These are phyloP conservation scores for human DNA, from an alignment of 2,113 vertebrate genomes.

Conservation along the genomic window GRCh38 chr14:74188501-74189000, in stretches of 20 bases:
- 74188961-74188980: constrained; percentile 18
- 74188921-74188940: constrained; percentile 77
- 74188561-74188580: constrained; percentile 84
- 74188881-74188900: constrained; percentile 83
- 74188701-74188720: constrained; percentile 97
- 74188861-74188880: constrained; percentile 92
- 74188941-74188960: constrained; percentile 51
- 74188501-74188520: constrained; percentile 84
- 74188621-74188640: constrained; percentile 93
- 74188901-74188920: constrained; percentile 86
- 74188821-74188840: constrained; percentile 94
- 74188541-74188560: constrained; percentile 56
- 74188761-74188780: constrained; percentile 99
- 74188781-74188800: constrained; percentile 97
- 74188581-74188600: constrained; percentile 91
- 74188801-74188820: constrained; percentile 91
- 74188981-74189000: constrained; percentile 33
- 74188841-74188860: constrained; percentile 95
- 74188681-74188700: constrained; percentile 89
- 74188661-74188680: constrained; percentile 90
- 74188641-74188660: constrained; percentile 91
- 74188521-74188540: constrained; percentile 84
- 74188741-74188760: constrained; percentile 98
- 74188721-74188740: constrained; percentile 96
- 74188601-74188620: constrained; percentile 90